Evolutionary conservation across 2,113 vertebrate species (phyloP).

Genomic region (Pavo muticus): DNA sequence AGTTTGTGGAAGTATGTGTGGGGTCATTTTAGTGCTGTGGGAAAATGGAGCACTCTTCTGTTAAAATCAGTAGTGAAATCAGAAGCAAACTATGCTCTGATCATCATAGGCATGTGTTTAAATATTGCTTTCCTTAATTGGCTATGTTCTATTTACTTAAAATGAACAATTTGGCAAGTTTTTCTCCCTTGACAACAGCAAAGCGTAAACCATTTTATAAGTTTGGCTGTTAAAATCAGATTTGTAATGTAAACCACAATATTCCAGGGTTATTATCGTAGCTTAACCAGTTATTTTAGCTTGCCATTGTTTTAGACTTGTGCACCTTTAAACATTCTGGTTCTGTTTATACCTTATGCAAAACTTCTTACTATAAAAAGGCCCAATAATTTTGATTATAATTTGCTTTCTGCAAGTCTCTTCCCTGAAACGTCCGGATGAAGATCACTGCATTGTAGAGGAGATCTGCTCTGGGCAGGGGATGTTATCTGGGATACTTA

Average conservation of each 20-base stretch:
- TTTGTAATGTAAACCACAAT: conserved; percentile 81
- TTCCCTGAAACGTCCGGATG: neutral
- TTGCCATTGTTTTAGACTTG: conserved; percentile 49
- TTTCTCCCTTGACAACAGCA: conserved; percentile 84
- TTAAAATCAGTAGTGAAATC: conserved; percentile 86
- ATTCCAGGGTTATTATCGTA: conserved; percentile 69
- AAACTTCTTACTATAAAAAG: neutral
- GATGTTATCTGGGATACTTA: neutral
- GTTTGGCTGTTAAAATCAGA: conserved; percentile 84
- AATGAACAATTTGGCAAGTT: conserved; percentile 87
- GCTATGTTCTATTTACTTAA: conserved; percentile 87
- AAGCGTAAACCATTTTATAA: conserved; percentile 83
- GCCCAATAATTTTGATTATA: neutral
- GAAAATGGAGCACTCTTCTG: conserved; percentile 82
- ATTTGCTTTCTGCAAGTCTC: neutral
- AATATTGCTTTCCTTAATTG: conserved; percentile 86
- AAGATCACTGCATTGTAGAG: neutral
- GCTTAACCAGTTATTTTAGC: conserved; percentile 59
- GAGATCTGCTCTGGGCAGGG: neutral
- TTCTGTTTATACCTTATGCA: conserved; percentile 32
- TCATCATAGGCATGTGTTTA: conserved; percentile 85
- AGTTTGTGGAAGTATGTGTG: conserved; percentile 86
- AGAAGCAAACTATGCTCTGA: conserved; percentile 85
- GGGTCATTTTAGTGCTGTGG: conserved; percentile 87
- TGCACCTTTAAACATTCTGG: conserved; percentile 58